Conservation (phyloP, 2,113 vertebrate genomes). For the Hippocampus zosterae region DNA sequence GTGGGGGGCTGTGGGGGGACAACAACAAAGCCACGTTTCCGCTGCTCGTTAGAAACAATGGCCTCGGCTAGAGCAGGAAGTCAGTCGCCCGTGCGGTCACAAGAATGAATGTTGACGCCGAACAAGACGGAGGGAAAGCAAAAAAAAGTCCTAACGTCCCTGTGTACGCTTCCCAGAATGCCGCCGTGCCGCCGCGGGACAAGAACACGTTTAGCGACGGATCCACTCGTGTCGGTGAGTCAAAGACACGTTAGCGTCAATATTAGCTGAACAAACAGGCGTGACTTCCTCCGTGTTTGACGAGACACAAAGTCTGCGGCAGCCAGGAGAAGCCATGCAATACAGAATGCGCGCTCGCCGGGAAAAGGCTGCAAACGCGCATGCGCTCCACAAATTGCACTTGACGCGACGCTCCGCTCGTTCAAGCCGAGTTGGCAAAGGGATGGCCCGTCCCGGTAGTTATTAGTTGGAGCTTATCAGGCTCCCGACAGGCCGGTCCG, state of each 20-base stretch:
- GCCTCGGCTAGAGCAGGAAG: slow-evolving; percentile 21
- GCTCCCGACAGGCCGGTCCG: too few relatives aligned
- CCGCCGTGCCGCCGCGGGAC: slow-evolving; percentile 17
- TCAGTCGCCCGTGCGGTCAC: neutral
- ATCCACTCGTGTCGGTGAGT: slow-evolving; percentile 67
- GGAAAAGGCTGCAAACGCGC: too few relatives aligned
- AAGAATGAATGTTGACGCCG: neutral
- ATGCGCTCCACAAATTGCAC: too few relatives aligned
- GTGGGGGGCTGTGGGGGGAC: too few relatives aligned
- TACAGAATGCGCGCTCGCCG: neutral
- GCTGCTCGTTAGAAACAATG: neutral
- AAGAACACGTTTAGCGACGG: slow-evolving; percentile 66
- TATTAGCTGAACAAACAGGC: slow-evolving; percentile 13
- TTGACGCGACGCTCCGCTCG: too few relatives aligned
- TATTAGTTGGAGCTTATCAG: too few relatives aligned
- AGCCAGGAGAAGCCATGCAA: neutral
- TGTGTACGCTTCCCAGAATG: slow-evolving; percentile 40
- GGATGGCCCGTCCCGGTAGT: too few relatives aligned
- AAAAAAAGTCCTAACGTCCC: neutral
- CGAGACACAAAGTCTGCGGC: neutral
- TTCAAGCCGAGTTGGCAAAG: too few relatives aligned
- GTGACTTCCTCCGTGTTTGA: neutral
- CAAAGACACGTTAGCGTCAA: slow-evolving; percentile 1
- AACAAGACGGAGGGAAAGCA: neutral
- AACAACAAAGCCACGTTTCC: neutral